Conservation (phyloP, 2,797 vertebrate genomes). For the Distichodus sexfasciatus region DNA sequence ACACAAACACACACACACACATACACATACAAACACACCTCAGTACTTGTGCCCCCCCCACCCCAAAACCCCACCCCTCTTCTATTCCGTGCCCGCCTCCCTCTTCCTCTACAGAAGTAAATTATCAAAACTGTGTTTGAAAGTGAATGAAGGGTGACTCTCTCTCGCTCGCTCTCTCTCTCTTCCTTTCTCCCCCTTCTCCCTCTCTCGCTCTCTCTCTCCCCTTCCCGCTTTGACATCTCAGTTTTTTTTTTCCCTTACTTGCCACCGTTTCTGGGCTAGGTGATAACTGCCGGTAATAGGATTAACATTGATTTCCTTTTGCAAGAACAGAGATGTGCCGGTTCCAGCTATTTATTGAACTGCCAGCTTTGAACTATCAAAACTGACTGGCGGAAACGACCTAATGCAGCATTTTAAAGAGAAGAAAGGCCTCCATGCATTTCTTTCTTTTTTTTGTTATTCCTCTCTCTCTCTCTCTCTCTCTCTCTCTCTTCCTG, state of each 20-base stretch:
- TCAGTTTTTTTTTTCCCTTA: constrained; percentile 86
- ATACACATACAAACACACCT: constrained; percentile 24
- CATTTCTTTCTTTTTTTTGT: constrained; percentile 85
- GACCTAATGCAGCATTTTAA: constrained; percentile 90
- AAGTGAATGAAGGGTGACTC: constrained; percentile 96
- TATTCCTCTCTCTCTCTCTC: constrained; percentile 76
- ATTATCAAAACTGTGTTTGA: constrained; percentile 98
- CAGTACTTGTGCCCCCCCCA: constrained; percentile 48
- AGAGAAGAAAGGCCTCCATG: constrained; percentile 88
- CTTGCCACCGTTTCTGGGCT: constrained; percentile 98
- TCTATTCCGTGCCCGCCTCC: constrained; percentile 53
- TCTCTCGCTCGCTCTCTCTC: constrained; percentile 74
- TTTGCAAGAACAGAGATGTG: constrained; percentile 99
- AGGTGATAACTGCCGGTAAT: constrained; percentile 99
- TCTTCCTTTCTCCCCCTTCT: constrained; percentile 70
- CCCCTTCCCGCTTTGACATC: constrained; percentile 92
- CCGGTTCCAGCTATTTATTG: constrained; percentile 99
- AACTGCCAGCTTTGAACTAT: constrained; percentile 99
- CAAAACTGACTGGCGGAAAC: constrained; percentile 93
- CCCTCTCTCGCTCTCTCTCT: constrained; percentile 66
- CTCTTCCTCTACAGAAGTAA: constrained; percentile 87
- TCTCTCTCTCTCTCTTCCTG: constrained; percentile 71
- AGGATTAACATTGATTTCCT: constrained; percentile 99
- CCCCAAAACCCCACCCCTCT: constrained; percentile 28
- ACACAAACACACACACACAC: constrained; percentile 26